Evolutionary conservation across 2,888 invertebrate species (phyloP), one percentile per base, ranked within the genome.

Genomic region (Troilus luridus): DNA sequence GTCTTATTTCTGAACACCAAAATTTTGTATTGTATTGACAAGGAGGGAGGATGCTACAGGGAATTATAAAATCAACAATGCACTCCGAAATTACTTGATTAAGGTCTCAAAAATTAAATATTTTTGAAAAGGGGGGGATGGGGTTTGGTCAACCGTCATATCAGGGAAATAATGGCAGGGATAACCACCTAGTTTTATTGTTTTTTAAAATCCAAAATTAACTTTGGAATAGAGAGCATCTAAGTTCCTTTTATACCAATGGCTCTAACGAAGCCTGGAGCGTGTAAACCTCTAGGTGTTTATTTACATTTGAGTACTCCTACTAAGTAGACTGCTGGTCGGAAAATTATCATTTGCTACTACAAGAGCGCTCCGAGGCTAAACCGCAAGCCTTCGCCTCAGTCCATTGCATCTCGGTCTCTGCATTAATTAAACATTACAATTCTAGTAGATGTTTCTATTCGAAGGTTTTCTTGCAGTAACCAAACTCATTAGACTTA

Each of bases 341-440:
- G 64, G 64, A 64, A 64, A 64, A 64, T 64, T 64, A 64, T 64
- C 64, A 64, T 64, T 64, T 64, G n/a, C 64, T 24, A 64, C n/a
- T 11, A 64, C n/a, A 24, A 24, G 64, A 64, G 64, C 10, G 64
- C n/a, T 64, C 64, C 11, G n/a, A 24, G 64, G 12, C n/a, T 24
- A 10, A 64, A 64, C n/a, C 64, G n/a, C 64, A n/a, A 24, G 24
- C 64, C 3, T 1, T 0, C 8, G 9, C 41, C 41, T n/a, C 14
- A 11, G 11, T 0, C n/a, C n/a, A 12, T n/a, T 64, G 10, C 64
- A 24, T 64, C n/a, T 64, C 64, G 64, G 10, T 9, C n/a, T 24
- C 9, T 10, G 5, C n/a, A 64, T 64, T 64, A 64, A 64, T 64
- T n/a, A 64, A 64, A 24, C 64, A 64, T 64, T 64, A 11, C 64